Evolutionary conservation across 1,140 invertebrate species (phyloP).

Genomic region (Drosophila grimshawi): DNA sequence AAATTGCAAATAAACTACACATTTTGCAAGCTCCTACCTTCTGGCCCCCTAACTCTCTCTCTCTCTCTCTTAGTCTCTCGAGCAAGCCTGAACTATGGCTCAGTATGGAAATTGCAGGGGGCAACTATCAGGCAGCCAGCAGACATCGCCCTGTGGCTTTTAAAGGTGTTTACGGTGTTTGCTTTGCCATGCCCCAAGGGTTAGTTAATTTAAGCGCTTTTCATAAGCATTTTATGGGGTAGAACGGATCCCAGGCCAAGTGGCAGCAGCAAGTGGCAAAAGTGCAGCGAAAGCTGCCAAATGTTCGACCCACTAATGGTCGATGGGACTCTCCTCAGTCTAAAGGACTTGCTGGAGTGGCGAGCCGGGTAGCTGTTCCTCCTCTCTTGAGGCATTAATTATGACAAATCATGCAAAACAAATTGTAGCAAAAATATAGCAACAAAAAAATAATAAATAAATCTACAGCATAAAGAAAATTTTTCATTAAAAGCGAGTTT

Average conservation of each 20-base stretch:
- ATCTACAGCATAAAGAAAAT: constrained; percentile 28
- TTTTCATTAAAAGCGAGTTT: constrained; percentile 61
- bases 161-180: constrained; percentile 80
- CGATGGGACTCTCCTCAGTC: neutral
- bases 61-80: neutral
- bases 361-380: constrained; percentile 1
- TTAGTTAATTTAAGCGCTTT: constrained; percentile 81
- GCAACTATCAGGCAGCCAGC: constrained; percentile 74
- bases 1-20: constrained; percentile 81
- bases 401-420: constrained; percentile 68
- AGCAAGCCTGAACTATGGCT: constrained; percentile 36
- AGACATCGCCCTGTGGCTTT: constrained; percentile 57
- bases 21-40: constrained; percentile 54
- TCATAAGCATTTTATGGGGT: constrained; percentile 73
- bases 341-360: neutral
- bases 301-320: constrained; percentile 53
- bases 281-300: constrained; percentile 61
- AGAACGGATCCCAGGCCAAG: constrained; percentile 2
- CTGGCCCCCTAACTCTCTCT: neutral
- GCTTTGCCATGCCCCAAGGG: constrained; percentile 53
- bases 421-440: constrained; percentile 36
- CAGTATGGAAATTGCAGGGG: constrained; percentile 70
- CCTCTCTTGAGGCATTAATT: constrained; percentile 62
- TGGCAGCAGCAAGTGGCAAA: constrained; percentile 57
- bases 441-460: constrained; percentile 33